Conservation (phyloP, 2,888 invertebrate genomes). For the Xylophagus ater region DNA sequence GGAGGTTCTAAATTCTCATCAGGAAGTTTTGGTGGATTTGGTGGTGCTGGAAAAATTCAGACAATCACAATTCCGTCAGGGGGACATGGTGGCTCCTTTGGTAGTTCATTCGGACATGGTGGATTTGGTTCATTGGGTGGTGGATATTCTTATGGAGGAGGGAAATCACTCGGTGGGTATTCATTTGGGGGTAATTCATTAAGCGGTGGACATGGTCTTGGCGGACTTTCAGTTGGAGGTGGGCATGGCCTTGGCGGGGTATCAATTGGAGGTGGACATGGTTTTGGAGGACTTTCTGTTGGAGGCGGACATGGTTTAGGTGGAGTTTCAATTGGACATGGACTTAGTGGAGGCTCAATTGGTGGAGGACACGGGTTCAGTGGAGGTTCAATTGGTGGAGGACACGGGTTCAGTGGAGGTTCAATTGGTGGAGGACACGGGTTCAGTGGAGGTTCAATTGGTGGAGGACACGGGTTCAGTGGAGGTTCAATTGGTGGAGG, state of each 20-base stretch:
- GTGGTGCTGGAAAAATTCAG: neutral
- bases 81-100: slow-evolving; percentile 3
- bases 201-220: neutral
- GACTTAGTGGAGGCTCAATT: neutral
- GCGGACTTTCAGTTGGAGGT: neutral
- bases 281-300: neutral
- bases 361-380: neutral
- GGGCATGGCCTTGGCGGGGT: neutral
- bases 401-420: neutral
- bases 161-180: neutral
- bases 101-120: neutral
- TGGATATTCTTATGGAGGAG: too few relatives aligned
- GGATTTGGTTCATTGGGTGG: slow-evolving; percentile 5
- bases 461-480: neutral
- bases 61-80: too few relatives aligned
- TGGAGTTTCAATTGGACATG: slow-evolving; percentile 1
- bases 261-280: slow-evolving; percentile 5
- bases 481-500: too few relatives aligned
- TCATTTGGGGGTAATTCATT: neutral
- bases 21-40: neutral
- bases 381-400: neutral
- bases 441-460: neutral
- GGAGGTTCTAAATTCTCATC: neutral
- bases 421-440: neutral
- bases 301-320: neutral